Percentiles rank a stretch among this genome's conserved stretches.
Evolutionary conservation across 2,888 invertebrate species (phyloP).

Genomic region (Eupithecia dodoneata): DNA sequence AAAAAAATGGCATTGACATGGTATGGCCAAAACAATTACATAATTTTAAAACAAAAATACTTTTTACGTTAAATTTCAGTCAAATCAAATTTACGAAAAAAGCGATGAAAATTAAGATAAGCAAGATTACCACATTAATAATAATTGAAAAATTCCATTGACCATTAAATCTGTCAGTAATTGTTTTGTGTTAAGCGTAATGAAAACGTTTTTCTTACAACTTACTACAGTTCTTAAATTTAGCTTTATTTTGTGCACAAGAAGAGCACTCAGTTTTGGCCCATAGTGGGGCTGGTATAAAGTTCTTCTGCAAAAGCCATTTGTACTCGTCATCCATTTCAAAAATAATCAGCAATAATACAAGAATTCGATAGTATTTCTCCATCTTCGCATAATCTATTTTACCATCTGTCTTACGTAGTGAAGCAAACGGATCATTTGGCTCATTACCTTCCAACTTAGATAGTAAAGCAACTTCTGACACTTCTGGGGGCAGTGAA

Average conservation of each 20-base stretch:
- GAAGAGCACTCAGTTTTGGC: neutral
- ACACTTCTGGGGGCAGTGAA: constrained; percentile 96
- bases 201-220: neutral
- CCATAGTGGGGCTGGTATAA: neutral
- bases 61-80: neutral
- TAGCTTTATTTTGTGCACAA: neutral
- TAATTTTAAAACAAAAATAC: neutral
- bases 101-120: neutral
- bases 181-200: neutral
- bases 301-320: neutral
- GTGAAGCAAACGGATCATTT: neutral
- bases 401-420: neutral
- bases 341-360: neutral
- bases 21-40: neutral
- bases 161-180: neutral
- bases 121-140: neutral
- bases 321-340: constrained; percentile 1
- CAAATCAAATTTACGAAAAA: neutral
- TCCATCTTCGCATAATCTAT: neutral
- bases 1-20: neutral
- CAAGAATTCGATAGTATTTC: neutral
- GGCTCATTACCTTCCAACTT: constrained; percentile 90
- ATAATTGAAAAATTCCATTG: neutral
- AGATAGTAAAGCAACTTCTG: constrained; percentile 93
- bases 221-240: neutral